phyloP scores from a whole-genome alignment of 2,888 invertebrate species.

The Dicroscelio sp. region DNA sequence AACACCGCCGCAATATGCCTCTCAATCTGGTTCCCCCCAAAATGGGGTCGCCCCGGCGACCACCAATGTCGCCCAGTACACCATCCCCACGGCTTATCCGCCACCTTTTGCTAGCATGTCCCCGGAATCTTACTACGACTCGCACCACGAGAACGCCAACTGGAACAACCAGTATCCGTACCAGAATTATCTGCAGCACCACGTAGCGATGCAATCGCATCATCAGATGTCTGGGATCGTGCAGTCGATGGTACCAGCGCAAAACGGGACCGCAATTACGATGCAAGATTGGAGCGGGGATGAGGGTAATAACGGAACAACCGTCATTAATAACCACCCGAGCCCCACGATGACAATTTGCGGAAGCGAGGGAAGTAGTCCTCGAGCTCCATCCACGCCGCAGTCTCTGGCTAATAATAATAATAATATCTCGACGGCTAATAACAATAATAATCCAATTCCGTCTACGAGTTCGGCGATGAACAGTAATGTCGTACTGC shows the following conservation, averaged over 20 bases:
- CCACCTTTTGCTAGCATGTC: constrained; percentile 46
- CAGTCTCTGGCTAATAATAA: constrained; percentile 89
- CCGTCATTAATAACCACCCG: constrained; percentile 89
- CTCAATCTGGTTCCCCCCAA: constrained; percentile 64
- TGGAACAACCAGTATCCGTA: constrained; percentile 50
- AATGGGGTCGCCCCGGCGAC: constrained; percentile 34
- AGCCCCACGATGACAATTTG: constrained; percentile 93
- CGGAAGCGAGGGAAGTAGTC: constrained; percentile 92
- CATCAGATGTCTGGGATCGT: constrained; percentile 92
- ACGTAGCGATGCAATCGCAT: constrained; percentile 82
- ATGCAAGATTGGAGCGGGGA: constrained; percentile 88
- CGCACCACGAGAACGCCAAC: constrained; percentile 33
- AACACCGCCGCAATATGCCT: constrained; percentile 62
- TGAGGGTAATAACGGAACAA: constrained; percentile 81
- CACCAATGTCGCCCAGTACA: constrained; percentile 15
- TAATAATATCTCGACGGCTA: constrained; percentile 88
- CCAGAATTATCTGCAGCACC: constrained; percentile 69
- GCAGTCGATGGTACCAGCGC: constrained; percentile 79
- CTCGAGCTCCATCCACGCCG: constrained; percentile 91
- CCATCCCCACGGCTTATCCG: constrained; percentile 30
- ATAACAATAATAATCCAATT: constrained; percentile 54
- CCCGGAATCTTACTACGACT: constrained; percentile 55
- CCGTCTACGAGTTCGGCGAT: constrained; percentile 54
- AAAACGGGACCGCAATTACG: constrained; percentile 49
- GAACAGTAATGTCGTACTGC: constrained; percentile 83